phyloP scores from a whole-genome alignment of 2,797 vertebrate genomes.

The Sebastes iracundus region DNA sequence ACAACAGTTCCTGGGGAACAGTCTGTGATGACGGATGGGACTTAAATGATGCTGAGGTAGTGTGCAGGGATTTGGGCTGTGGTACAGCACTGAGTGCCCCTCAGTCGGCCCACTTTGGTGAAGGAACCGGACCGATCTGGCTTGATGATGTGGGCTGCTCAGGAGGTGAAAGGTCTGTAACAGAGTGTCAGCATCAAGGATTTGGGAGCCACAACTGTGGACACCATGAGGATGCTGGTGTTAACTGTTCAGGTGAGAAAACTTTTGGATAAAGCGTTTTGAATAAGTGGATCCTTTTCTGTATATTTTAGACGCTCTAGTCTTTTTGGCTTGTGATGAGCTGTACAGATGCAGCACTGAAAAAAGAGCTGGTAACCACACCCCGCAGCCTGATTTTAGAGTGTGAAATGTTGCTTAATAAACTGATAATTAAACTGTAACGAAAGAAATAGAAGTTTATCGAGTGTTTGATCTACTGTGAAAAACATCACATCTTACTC shows the following conservation, averaged over 20 bases:
- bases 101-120: accelerated
- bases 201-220: neutral
- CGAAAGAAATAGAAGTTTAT: neutral
- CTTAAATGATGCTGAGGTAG: neutral
- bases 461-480: neutral
- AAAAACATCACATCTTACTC: no score
- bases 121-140: conserved; percentile 3
- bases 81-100: accelerated
- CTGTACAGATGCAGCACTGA: neutral
- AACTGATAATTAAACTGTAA: neutral
- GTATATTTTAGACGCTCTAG: neutral
- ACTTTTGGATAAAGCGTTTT: neutral
- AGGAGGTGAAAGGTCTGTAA: conserved; percentile 2
- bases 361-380: neutral
- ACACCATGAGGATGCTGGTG: neutral
- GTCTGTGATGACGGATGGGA: conserved; percentile 19
- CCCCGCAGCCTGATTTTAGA: neutral
- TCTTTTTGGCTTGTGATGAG: neutral
- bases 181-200: neutral
- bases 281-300: neutral
- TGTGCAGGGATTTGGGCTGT: conserved; percentile 31
- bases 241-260: conserved; percentile 28
- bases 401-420: neutral
- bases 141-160: neutral
- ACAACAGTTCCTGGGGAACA: conserved; percentile 9